Base-by-base conservation (phyloP, 2,113 vertebrate species). In the Marcusenius ussheri region DNA sequence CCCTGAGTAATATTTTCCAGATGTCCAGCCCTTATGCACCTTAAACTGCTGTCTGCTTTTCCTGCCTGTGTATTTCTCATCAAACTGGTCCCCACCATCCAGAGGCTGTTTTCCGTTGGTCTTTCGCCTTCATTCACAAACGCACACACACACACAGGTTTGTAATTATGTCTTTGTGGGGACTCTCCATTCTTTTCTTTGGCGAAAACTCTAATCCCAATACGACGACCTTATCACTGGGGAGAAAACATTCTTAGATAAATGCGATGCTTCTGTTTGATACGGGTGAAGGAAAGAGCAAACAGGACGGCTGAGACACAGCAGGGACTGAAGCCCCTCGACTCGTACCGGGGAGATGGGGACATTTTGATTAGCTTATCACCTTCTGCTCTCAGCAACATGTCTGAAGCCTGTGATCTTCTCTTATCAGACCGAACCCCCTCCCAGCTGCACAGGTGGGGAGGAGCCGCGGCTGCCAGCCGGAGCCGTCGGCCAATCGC, bases 1-100 rank as follows among this genome's bases (percentile, higher is more conserved):
- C 88, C n/a, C 27, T 80, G 27, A 89, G 62, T 93, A 95, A 95
- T 96, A 92, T 91, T 91, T 94, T 96, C 95, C 74, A 80, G 74
- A 80, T 80, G 74, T 80, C 15, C 74, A 42, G 15, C 35, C 8
- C 35, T 80, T 80, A 8, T 39, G 35, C 35, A 80, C 74, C 74
- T 80, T 80, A 17, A 42, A 42, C 62, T 42, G 17, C 31, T 1
- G 35, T 42, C 74, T 39, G 35, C 35, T 27, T 80, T 80, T 80
- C 74, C 35, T 80, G 74, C 17, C 74, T 80, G 15, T 19, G 74
- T 2, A 80, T 80, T 17, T 80, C 74, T 42, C 74, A 42, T 17
- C 70, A 77, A 19, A 39, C 70, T 17, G 15, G 31, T 39, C 70
- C 5, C 5, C 11, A 39, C 27, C 70, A 77, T 3, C 4, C 66